Conservation (phyloP, 2,113 vertebrate genomes). For the Patagioenas fasciata region DNA sequence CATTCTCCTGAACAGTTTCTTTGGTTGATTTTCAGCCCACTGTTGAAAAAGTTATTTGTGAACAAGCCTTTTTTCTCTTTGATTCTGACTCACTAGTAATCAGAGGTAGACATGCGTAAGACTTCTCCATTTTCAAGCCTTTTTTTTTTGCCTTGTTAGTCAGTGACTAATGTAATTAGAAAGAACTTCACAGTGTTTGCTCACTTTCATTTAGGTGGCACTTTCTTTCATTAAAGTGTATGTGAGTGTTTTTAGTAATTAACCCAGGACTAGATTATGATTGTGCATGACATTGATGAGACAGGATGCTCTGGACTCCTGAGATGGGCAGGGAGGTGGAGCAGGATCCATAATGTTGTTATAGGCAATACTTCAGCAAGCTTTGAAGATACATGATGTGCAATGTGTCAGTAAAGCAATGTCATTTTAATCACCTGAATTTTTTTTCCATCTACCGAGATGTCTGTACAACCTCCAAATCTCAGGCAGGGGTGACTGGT, state of each 20-base stretch:
- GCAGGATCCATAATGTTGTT: neutral
- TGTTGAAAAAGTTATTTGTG: neutral
- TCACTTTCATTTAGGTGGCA: neutral
- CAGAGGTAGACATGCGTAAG: neutral
- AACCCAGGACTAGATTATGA: neutral
- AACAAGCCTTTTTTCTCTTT: neutral
- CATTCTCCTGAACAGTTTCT: neutral
- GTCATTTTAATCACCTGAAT: neutral
- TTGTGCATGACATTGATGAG: neutral
- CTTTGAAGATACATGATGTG: neutral
- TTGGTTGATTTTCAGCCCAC: neutral
- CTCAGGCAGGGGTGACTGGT: neutral
- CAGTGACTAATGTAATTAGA: neutral
- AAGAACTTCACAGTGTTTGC: neutral
- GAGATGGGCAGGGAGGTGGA: neutral
- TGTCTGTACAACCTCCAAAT: neutral
- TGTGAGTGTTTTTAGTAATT: neutral
- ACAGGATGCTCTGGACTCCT: neutral
- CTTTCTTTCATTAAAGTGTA: neutral
- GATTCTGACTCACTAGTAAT: neutral
- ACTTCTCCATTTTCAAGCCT: neutral
- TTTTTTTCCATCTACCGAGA: neutral
- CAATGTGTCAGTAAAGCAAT: neutral
- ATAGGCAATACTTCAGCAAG: neutral
- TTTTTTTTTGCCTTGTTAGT: neutral